phyloP scores from a whole-genome alignment of 2,113 vertebrate species.

The Rhizomys pruinosus region DNA sequence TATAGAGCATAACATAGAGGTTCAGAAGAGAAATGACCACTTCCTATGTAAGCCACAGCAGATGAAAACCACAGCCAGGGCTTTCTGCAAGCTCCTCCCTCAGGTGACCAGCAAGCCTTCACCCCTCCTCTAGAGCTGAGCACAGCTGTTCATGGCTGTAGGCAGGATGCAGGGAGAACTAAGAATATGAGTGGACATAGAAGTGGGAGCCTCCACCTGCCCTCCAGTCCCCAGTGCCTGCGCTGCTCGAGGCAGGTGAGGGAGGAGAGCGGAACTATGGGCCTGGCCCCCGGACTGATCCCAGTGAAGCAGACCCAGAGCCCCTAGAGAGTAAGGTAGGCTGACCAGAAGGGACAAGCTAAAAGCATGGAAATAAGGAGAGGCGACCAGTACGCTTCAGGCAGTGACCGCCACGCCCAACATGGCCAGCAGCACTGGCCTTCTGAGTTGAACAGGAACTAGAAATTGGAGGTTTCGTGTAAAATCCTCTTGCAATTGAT shows the following conservation, averaged over 20 bases:
- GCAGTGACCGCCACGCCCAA: neutral
- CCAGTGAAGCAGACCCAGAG: neutral
- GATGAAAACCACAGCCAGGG: neutral
- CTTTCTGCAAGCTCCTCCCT: neutral
- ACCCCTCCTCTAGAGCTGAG: neutral
- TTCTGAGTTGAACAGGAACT: neutral
- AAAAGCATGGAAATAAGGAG: neutral
- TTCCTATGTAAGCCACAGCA: neutral
- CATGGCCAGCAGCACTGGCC: neutral
- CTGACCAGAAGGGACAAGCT: neutral
- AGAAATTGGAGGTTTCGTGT: neutral
- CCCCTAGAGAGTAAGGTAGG: neutral
- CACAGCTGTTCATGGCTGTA: rapidly evolving
- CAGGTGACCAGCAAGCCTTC: rapidly evolving
- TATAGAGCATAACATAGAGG: neutral
- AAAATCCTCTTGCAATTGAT: neutral
- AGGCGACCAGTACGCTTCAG: neutral
- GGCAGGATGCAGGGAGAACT: rapidly evolving
- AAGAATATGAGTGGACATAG: neutral
- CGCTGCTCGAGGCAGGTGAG: rapidly evolving
- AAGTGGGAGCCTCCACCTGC: neutral
- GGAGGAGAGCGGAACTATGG: neutral
- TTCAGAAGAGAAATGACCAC: neutral
- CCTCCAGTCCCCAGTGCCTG: neutral
- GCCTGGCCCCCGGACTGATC: no score